These are phyloP conservation scores for Glossosoma conforme DNA, from an alignment of 1,140 invertebrate species.

Conservation along the genomic window DNA sequence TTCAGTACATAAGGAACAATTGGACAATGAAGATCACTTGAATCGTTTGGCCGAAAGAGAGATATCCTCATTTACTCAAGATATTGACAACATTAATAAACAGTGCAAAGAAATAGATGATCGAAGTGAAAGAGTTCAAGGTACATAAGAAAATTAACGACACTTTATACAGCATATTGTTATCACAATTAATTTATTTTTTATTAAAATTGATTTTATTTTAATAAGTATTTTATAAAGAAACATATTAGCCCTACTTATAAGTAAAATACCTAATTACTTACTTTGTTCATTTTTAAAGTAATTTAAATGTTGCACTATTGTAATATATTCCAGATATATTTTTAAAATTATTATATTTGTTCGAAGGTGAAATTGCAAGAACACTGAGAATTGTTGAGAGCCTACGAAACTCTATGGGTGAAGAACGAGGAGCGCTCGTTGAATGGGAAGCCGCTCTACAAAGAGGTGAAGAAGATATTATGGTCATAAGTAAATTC, in stretches of 20 bases:
- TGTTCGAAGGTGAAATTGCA: constrained; percentile 40
- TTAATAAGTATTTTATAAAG: neutral
- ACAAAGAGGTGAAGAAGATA: constrained; percentile 54
- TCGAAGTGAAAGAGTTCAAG: constrained; percentile 43
- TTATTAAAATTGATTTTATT: neutral
- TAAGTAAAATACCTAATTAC: neutral
- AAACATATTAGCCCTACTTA: neutral
- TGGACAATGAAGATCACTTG: constrained; percentile 58
- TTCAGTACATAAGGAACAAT: constrained; percentile 53
- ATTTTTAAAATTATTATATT: neutral
- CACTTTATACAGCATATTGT: neutral
- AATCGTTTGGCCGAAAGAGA: constrained; percentile 48
- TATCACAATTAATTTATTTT: neutral
- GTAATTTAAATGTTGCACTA: neutral
- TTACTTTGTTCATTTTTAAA: neutral
- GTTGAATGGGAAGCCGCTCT: constrained; percentile 59
- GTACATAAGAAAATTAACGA: constrained; percentile 31
- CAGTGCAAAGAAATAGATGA: constrained; percentile 44
- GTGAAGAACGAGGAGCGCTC: constrained; percentile 57
- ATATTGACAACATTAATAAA: constrained; percentile 49
- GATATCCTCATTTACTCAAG: constrained; percentile 46
- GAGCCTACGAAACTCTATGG: constrained; percentile 51
- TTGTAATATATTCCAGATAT: neutral
- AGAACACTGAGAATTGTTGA: constrained; percentile 53
- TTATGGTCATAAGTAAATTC: constrained; percentile 58